A percentile compares a stretch with the other conserved stretches of the same genome.
Conservation (phyloP, 2,888 invertebrate species). For the Eulithis testata region DNA sequence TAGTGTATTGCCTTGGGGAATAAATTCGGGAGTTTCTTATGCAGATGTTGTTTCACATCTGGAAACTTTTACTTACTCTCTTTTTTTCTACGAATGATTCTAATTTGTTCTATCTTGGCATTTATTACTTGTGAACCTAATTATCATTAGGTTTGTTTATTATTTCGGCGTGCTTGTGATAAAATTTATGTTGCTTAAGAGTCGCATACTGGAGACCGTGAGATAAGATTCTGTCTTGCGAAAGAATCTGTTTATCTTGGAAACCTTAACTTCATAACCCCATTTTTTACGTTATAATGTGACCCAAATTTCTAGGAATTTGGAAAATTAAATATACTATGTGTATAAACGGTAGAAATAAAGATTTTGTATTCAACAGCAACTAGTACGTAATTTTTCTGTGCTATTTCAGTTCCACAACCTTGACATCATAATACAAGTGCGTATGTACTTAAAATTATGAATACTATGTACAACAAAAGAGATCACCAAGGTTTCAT, state of each 20-base stretch:
- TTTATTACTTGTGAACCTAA: constrained; percentile 29
- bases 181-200: constrained; percentile 20
- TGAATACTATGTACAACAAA: constrained; percentile 13
- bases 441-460: neutral
- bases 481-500: constrained; percentile 21
- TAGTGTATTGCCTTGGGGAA: constrained; percentile 78
- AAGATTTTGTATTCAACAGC: no score
- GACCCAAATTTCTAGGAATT: constrained; percentile 10
- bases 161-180: constrained; percentile 16
- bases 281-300: constrained; percentile 25
- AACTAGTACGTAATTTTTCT: neutral
- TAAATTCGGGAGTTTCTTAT: constrained; percentile 57
- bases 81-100: constrained; percentile 28
- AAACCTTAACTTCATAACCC: constrained; percentile 30
- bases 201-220: constrained; percentile 12
- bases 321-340: neutral
- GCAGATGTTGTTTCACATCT: constrained; percentile 76
- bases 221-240: constrained; percentile 34
- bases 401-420: constrained; percentile 8
- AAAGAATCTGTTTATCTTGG: constrained; percentile 37
- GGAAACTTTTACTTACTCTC: constrained; percentile 59
- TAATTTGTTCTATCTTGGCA: constrained; percentile 37
- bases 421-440: constrained; percentile 19
- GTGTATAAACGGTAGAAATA: no score
- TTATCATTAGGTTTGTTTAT: constrained; percentile 27